Evolutionary conservation across 2,888 invertebrate genomes (phyloP), one percentile per base, ranked within the genome.

Genomic region (Sepiola atlantica): DNA sequence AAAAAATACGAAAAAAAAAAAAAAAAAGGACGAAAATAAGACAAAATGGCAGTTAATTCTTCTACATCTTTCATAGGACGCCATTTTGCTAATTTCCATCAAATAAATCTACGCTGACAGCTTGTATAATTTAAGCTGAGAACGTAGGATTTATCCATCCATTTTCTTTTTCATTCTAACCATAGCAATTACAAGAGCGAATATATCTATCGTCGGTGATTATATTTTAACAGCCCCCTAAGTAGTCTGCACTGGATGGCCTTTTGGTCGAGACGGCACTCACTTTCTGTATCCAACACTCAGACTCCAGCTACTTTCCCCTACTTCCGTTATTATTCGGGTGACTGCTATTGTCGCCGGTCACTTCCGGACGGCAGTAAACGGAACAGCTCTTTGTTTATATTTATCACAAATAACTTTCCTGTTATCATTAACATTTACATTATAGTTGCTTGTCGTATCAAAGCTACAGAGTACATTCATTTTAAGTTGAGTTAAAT

Each of bases 191-290:
- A 77, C n/a, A 77, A 77, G 32, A 14, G n/a, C 28, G 6, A 24
- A 28, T 24, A 61, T 3, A 61, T 77, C 77, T n/a, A 77, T 32
- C 12, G 14, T 77, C n/a, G 16, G 3, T 12, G 77, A n/a, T 77
- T 77, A 77, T 77, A 16, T 3, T 32, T 32, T n/a, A 18, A 1
- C 77, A 16, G 77, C n/a, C 32, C 77, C 77, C 32, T 77, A 77
- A 77, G 77, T 77, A 32, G 77, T 77, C n/a, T 77, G 77, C n/a
- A 77, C 77, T 32, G n/a, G n/a, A 77, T 77, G 77, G n/a, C 77
- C n/a, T 12, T 10, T 18, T 32, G 77, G 16, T 77, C 16, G 77
- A 77, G n/a, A n/a, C 18, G 32, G n/a, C 77, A n/a, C 21, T n/a
- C n/a, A 77, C 77, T 32, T 45, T 77, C n/a, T 77, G 14, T 77